Evolutionary conservation across 2,888 invertebrate genomes (phyloP).

Genomic region (Chorisops tibialis): DNA sequence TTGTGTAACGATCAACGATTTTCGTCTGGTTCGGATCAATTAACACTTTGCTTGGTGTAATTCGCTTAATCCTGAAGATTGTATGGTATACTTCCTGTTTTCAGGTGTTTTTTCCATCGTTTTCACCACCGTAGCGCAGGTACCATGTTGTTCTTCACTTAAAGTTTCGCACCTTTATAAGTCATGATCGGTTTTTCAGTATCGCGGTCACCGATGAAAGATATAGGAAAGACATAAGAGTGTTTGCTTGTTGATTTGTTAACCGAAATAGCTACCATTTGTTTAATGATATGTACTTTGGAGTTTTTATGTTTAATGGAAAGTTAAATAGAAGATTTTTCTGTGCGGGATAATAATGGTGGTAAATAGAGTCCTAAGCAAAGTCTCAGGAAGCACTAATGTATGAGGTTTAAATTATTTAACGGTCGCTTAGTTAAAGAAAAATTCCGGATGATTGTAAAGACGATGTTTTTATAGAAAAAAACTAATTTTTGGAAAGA

Average conservation of each 20-base stretch:
- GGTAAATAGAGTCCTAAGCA: too few species aligned
- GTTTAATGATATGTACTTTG: background rate
- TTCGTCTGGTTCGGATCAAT: background rate
- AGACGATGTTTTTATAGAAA: too few species aligned
- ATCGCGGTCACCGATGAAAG: too few species aligned
- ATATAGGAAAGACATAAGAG: background rate
- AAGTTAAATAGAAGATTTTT: slow-evolving; percentile 1
- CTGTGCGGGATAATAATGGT: too few species aligned
- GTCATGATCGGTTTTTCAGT: background rate
- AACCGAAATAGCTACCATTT: background rate
- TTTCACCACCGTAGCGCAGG: background rate
- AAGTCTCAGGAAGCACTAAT: too few species aligned
- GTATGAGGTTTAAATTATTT: too few species aligned
- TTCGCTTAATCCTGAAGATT: background rate
- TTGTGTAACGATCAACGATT: background rate
- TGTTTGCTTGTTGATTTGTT: background rate
- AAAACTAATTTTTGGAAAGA: too few species aligned
- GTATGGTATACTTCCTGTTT: slow-evolving; percentile 3
- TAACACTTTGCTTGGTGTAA: slow-evolving; percentile 1
- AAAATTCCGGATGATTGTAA: too few species aligned
- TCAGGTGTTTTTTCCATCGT: background rate
- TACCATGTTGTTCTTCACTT: background rate
- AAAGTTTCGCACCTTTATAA: background rate
- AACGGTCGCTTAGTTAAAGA: too few species aligned
- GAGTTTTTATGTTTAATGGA: background rate